Evolutionary conservation across 2,113 vertebrate species (phyloP).

Genomic region (Alaudala cheleensis): DNA sequence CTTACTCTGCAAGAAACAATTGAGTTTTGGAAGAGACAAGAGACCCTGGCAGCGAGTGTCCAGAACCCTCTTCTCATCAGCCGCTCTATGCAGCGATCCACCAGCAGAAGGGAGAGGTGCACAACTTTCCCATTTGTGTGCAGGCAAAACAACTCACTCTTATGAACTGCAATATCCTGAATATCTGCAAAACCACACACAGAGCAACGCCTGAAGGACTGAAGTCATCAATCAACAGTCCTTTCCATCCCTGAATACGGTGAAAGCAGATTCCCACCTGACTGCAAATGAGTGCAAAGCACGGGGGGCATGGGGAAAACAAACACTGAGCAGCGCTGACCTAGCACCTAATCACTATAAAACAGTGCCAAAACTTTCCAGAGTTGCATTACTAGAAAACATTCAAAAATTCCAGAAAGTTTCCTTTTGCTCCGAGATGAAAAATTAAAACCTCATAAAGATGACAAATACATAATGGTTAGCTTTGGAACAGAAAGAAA

Average conservation of each 20-base stretch:
- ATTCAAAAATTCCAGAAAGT: background rate
- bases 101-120: constrained; percentile 86
- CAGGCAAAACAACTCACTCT: constrained; percentile 92
- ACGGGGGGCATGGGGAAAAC: background rate
- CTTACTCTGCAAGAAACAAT: constrained; percentile 85
- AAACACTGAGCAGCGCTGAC: background rate
- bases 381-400: background rate
- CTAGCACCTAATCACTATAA: background rate
- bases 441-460: background rate
- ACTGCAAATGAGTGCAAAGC: background rate
- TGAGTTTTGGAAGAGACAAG: constrained; percentile 88
- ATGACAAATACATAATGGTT: background rate
- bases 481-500: background rate
- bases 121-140: constrained; percentile 85
- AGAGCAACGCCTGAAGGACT: background rate
- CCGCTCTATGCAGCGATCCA: constrained; percentile 91
- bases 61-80: constrained; percentile 87
- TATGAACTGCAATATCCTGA: constrained; percentile 85
- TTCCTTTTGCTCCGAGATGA: background rate
- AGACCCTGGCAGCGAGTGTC: constrained; percentile 83
- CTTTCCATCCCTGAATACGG: background rate
- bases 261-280: background rate
- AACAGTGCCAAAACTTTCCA: background rate
- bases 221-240: background rate
- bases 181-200: constrained; percentile 77